These are phyloP conservation scores for Eudiplozoon nipponicum DNA, from an alignment of 2,888 invertebrate genomes.

Conservation along the genomic window DNA sequence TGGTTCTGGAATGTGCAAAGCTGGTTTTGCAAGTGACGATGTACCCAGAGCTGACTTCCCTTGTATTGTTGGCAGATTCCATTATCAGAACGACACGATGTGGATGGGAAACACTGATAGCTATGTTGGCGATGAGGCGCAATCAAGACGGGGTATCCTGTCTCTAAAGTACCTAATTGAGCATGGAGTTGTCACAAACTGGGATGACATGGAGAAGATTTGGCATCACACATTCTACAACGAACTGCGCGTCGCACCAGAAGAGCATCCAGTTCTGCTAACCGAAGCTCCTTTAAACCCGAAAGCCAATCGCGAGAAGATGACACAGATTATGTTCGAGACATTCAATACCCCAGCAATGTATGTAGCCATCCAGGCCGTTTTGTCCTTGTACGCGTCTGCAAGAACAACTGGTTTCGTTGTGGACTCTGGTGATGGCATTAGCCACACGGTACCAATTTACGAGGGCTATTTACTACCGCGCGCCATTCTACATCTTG, in stretches of 20 bases:
- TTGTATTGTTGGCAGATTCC: no score
- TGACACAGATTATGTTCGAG: slow-evolving; percentile 33
- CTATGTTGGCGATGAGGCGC: slow-evolving; percentile 30
- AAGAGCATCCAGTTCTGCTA: slow-evolving; percentile 56
- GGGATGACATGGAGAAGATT: slow-evolving; percentile 92
- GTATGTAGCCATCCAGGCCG: slow-evolving; percentile 52
- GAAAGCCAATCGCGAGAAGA: slow-evolving; percentile 62
- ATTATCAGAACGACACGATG: slow-evolving; percentile 29
- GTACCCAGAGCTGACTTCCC: no score
- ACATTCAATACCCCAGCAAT: slow-evolving; percentile 16
- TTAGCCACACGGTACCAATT: slow-evolving; percentile 63
- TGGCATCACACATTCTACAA: slow-evolving; percentile 95
- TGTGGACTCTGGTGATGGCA: slow-evolving; percentile 61
- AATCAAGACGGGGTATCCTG: slow-evolving; percentile 51
- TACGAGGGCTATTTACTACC: slow-evolving; percentile 40
- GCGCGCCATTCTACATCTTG: slow-evolving; percentile 30
- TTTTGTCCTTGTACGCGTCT: slow-evolving; percentile 57
- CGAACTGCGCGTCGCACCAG: slow-evolving; percentile 62
- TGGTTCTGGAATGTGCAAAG: no score
- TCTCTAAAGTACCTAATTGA: slow-evolving; percentile 79
- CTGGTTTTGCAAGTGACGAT: no score
- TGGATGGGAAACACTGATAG: slow-evolving; percentile 29
- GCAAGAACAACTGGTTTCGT: slow-evolving; percentile 69
- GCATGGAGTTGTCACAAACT: slow-evolving; percentile 82
- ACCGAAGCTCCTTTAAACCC: slow-evolving; percentile 64